A percentile compares a stretch with the other conserved stretches of the same genome.
Conservation (phyloP, 1,140 invertebrate genomes). For the Oreohelix idahoensis region DNA sequence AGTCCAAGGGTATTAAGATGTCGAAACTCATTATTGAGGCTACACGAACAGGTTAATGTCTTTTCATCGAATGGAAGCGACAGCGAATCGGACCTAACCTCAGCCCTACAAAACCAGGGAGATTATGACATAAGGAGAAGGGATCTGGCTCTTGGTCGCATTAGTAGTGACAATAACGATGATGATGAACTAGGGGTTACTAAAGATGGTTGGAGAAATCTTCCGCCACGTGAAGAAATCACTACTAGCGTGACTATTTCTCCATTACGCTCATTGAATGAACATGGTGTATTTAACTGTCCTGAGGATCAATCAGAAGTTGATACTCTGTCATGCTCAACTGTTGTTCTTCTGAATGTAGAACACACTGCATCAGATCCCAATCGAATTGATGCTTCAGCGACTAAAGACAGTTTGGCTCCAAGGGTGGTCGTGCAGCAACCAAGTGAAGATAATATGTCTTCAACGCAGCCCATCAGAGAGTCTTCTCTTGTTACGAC, state of each 20-base stretch:
- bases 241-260: neutral
- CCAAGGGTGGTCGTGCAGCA: slow-evolving; percentile 17
- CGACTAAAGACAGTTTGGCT: neutral
- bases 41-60: slow-evolving; percentile 18
- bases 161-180: slow-evolving; percentile 12
- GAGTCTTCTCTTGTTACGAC: too few species aligned
- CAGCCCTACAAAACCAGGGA: slow-evolving; percentile 9
- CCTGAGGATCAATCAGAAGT: neutral
- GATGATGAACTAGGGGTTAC: neutral
- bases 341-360: neutral
- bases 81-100: neutral
- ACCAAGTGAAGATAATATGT: slow-evolving; percentile 7
- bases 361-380: too few species aligned
- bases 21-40: slow-evolving; percentile 13
- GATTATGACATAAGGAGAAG: slow-evolving; percentile 22
- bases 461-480: too few species aligned
- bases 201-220: neutral
- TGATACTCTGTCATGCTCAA: neutral
- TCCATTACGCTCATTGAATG: too few species aligned
- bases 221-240: neutral
- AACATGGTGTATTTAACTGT: too few species aligned
- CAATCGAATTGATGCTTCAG: too few species aligned
- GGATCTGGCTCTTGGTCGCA: slow-evolving; percentile 14
- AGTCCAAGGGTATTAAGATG: neutral
- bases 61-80: slow-evolving; percentile 3